Conservation (phyloP, 2,797 vertebrate genomes). For the Syngnathus rostellatus region DNA sequence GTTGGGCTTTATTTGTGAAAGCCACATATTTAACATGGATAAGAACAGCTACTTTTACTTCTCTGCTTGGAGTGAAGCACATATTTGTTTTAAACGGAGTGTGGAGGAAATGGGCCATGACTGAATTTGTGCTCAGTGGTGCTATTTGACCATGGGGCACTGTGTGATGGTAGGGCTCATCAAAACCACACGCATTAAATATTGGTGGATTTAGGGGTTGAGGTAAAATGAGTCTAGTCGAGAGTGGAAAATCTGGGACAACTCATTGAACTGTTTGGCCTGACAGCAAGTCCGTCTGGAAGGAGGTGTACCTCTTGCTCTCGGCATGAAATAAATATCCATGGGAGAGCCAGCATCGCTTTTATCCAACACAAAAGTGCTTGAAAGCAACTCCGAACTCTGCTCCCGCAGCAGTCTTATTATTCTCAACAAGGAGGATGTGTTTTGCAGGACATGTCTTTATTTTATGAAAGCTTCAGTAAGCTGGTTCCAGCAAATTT, state of each 20-base stretch:
- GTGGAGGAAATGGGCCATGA: neutral
- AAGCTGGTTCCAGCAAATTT: too few species aligned
- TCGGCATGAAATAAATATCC: neutral
- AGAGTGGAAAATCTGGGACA: neutral
- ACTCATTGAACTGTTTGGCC: neutral
- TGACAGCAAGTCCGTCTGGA: neutral
- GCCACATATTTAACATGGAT: too few species aligned
- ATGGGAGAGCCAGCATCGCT: too few species aligned
- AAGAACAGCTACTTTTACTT: too few species aligned
- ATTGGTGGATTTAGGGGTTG: neutral
- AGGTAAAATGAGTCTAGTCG: neutral
- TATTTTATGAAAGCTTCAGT: too few species aligned
- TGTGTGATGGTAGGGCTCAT: neutral
- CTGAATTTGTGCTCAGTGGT: neutral
- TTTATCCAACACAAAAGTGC: too few species aligned
- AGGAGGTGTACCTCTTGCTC: neutral
- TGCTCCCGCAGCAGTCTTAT: too few species aligned
- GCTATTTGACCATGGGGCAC: neutral
- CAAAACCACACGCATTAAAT: neutral
- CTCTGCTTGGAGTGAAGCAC: too few species aligned
- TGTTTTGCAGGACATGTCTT: too few species aligned
- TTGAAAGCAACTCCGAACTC: too few species aligned
- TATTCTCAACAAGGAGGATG: too few species aligned
- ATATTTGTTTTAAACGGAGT: neutral
- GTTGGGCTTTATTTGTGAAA: too few species aligned